Percentiles rank a stretch among this genome's conserved stretches.
Evolutionary conservation across 2,888 invertebrate genomes (phyloP).

Genomic region (Drosophila kanekoi): DNA sequence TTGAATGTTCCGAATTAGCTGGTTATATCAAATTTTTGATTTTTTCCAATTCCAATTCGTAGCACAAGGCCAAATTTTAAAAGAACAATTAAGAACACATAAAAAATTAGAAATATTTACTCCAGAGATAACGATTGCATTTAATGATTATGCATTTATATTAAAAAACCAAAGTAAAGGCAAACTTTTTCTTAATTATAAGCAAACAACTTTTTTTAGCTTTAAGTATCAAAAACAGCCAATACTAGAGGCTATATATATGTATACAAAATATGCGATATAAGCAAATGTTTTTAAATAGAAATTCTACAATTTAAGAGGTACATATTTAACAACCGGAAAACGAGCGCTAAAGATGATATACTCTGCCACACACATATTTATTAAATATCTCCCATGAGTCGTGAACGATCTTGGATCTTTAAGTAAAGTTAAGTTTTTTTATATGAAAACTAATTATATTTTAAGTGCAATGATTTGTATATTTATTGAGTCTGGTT

Average conservation of each 20-base stretch:
- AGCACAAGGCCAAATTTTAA: conserved; percentile 55
- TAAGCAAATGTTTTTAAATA: conserved; percentile 72
- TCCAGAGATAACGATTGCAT: conserved; percentile 55
- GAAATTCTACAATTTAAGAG: conserved; percentile 59
- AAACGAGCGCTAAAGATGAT: conserved; percentile 11
- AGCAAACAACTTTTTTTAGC: conserved; percentile 50
- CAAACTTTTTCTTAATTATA: conserved; percentile 59
- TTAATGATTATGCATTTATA: conserved; percentile 69
- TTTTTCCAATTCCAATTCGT: conserved; percentile 15
- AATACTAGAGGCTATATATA: conserved; percentile 33
- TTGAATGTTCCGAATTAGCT: conserved; percentile 17
- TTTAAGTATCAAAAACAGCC: conserved; percentile 34
- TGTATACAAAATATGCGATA: conserved; percentile 38
- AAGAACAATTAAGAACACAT: conserved; percentile 13
- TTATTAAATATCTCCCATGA: conserved; percentile 18
- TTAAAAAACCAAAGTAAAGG: conserved; percentile 44
- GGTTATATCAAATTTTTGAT: background rate
- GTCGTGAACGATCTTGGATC: conserved; percentile 28
- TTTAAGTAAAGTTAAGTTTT: conserved; percentile 14
- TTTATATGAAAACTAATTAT: conserved; percentile 18
- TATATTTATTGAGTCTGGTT: conserved; percentile 17
- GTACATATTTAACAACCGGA: conserved; percentile 20
- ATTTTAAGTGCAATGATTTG: conserved; percentile 24
- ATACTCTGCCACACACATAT: conserved; percentile 33
- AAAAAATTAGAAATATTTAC: conserved; percentile 14